Evolutionary conservation across 2,797 vertebrate genomes (phyloP), one percentile per base, ranked within the genome.

Genomic region (Aselliscus stoliczkanus): DNA sequence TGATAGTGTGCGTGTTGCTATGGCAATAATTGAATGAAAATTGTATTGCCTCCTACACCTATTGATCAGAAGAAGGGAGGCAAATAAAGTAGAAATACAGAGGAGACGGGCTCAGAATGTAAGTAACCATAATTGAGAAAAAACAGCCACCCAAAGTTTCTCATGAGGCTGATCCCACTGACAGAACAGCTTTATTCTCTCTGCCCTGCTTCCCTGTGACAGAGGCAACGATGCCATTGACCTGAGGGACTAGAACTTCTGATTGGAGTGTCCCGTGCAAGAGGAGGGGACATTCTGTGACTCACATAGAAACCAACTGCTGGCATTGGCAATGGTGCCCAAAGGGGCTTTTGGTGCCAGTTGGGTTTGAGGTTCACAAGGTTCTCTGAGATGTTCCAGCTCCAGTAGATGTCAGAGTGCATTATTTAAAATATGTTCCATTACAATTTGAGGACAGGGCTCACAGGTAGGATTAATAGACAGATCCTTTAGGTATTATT

Each of bases 1-100:
- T 77, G 54, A 70, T 56, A 47, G 27, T 14, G 18, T 75, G 13
- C 58, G 2, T 85, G 50, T 92, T 84, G 62, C 72, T 81, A 29
- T 91, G 79, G 89, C 80, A 88, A 81, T 70, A 58, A 94, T 0
- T 69, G 58, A 67, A 88, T 88, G 54, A 75, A 87, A 77, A 88
- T 44, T 90, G 64, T 73, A 81, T 92, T 96, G 81, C 76, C 34
- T 80, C 9, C 20, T 39, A 20, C 5, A 76, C 6, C 27, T 84
- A 56, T 20, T 70, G 18, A 56, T 84, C 62, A 76, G 64, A 42
- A 80, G 52, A 75, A 83, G 42, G 37, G 27, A 82, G 56, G n/a
- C 27, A 14, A 90, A 95, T 69, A 87, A 87, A 60, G 13, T 37
- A 80, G 62, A 56, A 95, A 34, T 52, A 42, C 87, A 90, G 56